Evolutionary conservation across 2,888 invertebrate genomes (phyloP).

Genomic region (Hoplodrina ambigua): DNA sequence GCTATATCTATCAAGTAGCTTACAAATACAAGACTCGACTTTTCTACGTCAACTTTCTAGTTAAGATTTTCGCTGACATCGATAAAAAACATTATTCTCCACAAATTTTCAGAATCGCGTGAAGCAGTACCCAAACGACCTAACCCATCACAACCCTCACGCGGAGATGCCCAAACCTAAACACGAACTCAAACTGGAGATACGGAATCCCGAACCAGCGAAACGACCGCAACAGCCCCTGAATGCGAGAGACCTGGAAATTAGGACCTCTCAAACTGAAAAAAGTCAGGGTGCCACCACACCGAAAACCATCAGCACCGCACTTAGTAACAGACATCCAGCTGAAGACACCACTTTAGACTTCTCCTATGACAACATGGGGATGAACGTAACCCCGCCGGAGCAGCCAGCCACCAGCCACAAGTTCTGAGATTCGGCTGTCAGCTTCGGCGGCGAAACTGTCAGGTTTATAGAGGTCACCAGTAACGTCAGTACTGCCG

Average conservation of each 20-base stretch:
- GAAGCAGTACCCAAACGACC: conserved; percentile 83
- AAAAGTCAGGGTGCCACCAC: conserved; percentile 91
- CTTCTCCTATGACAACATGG: conserved; percentile 95
- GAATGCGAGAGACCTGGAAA: conserved; percentile 82
- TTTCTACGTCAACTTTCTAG: too few relatives aligned
- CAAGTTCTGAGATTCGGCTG: conserved; percentile 78
- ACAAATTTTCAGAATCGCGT: conserved; percentile 82
- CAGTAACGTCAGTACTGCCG: conserved; percentile 37
- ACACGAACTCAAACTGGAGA: conserved; percentile 84
- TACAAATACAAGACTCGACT: too few relatives aligned
- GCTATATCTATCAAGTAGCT: too few relatives aligned
- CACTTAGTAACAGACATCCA: conserved; percentile 93
- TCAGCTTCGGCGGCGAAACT: conserved; percentile 70
- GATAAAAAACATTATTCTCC: background rate
- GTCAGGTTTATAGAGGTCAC: conserved; percentile 64
- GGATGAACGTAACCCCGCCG: conserved; percentile 92
- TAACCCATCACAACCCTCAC: conserved; percentile 87
- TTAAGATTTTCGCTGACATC: too few relatives aligned
- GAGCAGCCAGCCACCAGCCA: conserved; percentile 80
- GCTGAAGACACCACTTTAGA: conserved; percentile 94
- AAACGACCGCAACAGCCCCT: conserved; percentile 81
- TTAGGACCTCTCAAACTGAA: conserved; percentile 83
- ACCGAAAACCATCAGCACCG: conserved; percentile 92
- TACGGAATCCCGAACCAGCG: conserved; percentile 83
- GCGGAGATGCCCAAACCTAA: conserved; percentile 85